A percentile compares a stretch with the other conserved stretches of the same genome.
Conservation (phyloP, 2,113 vertebrate genomes). For the Urocolius indicus region DNA sequence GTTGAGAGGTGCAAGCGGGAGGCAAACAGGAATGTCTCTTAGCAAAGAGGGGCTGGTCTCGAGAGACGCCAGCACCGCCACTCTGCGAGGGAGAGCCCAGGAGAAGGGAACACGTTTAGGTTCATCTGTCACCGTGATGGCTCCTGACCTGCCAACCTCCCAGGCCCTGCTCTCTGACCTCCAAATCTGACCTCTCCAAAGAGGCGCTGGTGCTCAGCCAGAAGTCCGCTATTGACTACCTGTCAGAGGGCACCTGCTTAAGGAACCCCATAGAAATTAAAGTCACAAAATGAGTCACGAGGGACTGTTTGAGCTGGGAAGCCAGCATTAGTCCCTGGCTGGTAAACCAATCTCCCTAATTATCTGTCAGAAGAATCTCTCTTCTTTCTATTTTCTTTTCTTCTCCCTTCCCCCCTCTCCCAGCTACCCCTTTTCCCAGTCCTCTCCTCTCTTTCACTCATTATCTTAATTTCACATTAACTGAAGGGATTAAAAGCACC, state of each 20-base stretch:
- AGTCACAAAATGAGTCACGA: conserved; percentile 85
- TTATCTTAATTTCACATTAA: conserved; percentile 88
- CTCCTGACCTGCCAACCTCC: conserved; percentile 87
- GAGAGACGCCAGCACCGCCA: not conserved
- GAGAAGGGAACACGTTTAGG: conserved; percentile 56
- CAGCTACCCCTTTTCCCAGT: conserved; percentile 38
- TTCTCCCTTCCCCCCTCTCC: conserved; percentile 7
- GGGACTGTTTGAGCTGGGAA: conserved; percentile 82
- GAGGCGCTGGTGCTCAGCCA: conserved; percentile 78
- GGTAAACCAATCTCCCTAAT: conserved; percentile 95
- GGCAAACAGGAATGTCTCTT: conserved; percentile 44
- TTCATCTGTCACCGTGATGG: conserved; percentile 86
- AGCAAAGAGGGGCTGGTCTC: conserved; percentile 1
- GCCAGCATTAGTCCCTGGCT: conserved; percentile 77
- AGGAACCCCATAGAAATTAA: conserved; percentile 85
- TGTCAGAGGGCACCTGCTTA: conserved; percentile 89
- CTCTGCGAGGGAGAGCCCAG: not conserved
- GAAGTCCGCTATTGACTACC: conserved; percentile 92
- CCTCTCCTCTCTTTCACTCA: conserved; percentile 72
- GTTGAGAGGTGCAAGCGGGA: conserved; percentile 79
- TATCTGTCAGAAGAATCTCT: conserved; percentile 85
- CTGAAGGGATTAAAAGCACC: conserved; percentile 80
- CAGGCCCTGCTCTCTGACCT: conserved; percentile 86
- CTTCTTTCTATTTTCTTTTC: conserved; percentile 67
- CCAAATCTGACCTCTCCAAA: conserved; percentile 84